phyloP scores from a whole-genome alignment of 2,888 invertebrate species.

The Cylloceria caligata region DNA sequence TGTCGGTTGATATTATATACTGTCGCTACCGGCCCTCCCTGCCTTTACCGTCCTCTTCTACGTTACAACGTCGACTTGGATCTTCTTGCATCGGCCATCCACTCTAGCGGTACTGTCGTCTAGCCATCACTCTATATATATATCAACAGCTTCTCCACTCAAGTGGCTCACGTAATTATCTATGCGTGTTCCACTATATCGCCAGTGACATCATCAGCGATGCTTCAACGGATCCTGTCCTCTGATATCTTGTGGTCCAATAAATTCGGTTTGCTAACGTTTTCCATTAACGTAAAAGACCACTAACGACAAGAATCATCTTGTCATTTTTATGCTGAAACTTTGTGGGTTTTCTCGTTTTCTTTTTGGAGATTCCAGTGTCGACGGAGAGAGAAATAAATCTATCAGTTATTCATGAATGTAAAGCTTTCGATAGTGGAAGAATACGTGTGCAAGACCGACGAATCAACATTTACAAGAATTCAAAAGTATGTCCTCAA shows the following conservation, averaged over 20 bases:
- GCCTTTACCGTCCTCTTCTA: not conserved
- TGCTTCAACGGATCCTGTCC: slow-evolving; percentile 18
- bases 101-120: slow-evolving; percentile 25
- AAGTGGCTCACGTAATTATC: slow-evolving; percentile 56
- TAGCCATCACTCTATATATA: slow-evolving; percentile 14
- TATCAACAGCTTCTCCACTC: slow-evolving; percentile 11
- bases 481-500: too few species aligned
- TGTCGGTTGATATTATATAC: slow-evolving; percentile 51
- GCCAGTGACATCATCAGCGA: slow-evolving; percentile 7
- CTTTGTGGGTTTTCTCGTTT: too few species aligned
- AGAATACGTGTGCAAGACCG: too few species aligned
- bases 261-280: slow-evolving; percentile 30
- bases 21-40: slow-evolving; percentile 17
- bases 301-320: not conserved
- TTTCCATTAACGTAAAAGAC: slow-evolving; percentile 16
- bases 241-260: slow-evolving; percentile 34
- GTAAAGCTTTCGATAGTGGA: too few species aligned
- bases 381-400: too few species aligned
- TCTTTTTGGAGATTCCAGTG: too few species aligned
- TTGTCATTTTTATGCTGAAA: too few species aligned
- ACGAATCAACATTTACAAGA: too few species aligned
- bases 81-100: slow-evolving; percentile 28
- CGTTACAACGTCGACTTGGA: slow-evolving; percentile 24
- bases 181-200: slow-evolving; percentile 12
- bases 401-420: too few species aligned